Percentiles rank a stretch among this genome's conserved stretches.
Evolutionary conservation across 2,797 vertebrate species (phyloP).

Genomic region (Ciconia nigra): DNA sequence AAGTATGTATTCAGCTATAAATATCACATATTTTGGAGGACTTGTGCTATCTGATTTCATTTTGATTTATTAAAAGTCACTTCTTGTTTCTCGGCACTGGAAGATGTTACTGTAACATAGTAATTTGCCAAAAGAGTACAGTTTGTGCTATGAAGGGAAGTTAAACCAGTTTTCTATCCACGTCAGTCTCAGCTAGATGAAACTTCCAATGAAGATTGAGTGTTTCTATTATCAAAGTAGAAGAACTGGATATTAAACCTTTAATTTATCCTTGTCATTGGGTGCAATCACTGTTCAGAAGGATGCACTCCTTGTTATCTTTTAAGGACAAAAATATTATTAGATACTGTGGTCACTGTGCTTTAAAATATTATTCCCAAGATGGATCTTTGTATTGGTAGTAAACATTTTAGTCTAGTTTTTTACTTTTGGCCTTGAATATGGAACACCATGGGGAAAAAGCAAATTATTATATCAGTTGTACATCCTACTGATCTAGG

Average conservation of each 20-base stretch:
- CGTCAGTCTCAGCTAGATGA: slow-evolving; percentile 39
- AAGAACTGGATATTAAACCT: slow-evolving; percentile 63
- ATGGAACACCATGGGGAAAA: not conserved
- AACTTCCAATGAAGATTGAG: slow-evolving; percentile 59
- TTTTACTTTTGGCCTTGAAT: not conserved
- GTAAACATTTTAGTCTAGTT: not conserved
- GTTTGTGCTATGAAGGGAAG: slow-evolving; percentile 23
- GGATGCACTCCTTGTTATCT: slow-evolving; percentile 17
- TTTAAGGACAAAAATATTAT: slow-evolving; percentile 50
- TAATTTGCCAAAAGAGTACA: slow-evolving; percentile 45
- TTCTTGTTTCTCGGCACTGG: slow-evolving; percentile 38
- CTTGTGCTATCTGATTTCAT: slow-evolving; percentile 10
- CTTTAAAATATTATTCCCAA: slow-evolving; percentile 2
- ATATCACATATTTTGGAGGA: not conserved
- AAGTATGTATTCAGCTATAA: slow-evolving; percentile 23
- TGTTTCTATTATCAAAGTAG: slow-evolving; percentile 52
- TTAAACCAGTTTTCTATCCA: slow-evolving; percentile 50
- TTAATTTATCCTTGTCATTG: slow-evolving; percentile 64
- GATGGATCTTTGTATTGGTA: slow-evolving; percentile 8
- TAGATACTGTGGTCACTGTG: not conserved
- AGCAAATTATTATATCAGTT: not conserved
- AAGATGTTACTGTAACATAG: slow-evolving; percentile 34
- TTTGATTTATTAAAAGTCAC: slow-evolving; percentile 53
- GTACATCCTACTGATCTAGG: not conserved
- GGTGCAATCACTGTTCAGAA: slow-evolving; percentile 46